Evolutionary conservation across 2,797 vertebrate genomes (phyloP), one percentile per base, ranked within the genome.

Genomic region (Oreochromis grahami): DNA sequence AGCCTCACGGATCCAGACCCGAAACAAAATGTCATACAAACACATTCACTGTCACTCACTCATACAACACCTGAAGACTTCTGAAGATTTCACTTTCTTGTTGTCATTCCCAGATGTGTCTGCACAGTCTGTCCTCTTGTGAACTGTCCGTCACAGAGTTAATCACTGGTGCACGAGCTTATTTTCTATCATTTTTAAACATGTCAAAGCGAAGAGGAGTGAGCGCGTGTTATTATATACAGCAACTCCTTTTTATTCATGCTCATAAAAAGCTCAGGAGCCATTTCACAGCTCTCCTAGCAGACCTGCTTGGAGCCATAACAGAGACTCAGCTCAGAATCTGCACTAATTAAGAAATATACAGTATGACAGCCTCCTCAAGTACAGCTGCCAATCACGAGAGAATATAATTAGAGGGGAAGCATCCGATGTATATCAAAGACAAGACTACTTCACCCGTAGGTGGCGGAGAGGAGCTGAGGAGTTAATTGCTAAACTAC

Each of bases 291-390:
- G 26, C 48, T 82, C 76, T 85, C 78, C 58, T 51, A 79, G 88
- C 76, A 79, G 80, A 78, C 13, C 43, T 4, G 7, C 21, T 58
- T 6, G 51, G 17, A 87, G 58, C 13, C 38, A 74, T 80, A 41
- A 68, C 4, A 41, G 55, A 58, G 48, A n/a, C 51, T 43, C 45
- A 2, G 36, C 50, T 74, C 43, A 36, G 56, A n/a, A 41, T 79
- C 53, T 5, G 74, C 43, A 19, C 79, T 86, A 82, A 88, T 88
- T 87, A 82, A 82, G 79, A 85, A 86, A 68, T 21, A 55, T 26
- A 76, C 58, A 43, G 43, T 15, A 24, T 68, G 77, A 85, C 83
- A 51, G 19, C 68, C 3, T 11, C 14, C n/a, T 7, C 21, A 5
- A 8, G 78, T 19, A 17, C 21, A 81, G 82, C 72, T 83, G 84